Base-by-base conservation (phyloP, 2,113 vertebrate species). In the Dicerorhinus sumatrensis region DNA sequence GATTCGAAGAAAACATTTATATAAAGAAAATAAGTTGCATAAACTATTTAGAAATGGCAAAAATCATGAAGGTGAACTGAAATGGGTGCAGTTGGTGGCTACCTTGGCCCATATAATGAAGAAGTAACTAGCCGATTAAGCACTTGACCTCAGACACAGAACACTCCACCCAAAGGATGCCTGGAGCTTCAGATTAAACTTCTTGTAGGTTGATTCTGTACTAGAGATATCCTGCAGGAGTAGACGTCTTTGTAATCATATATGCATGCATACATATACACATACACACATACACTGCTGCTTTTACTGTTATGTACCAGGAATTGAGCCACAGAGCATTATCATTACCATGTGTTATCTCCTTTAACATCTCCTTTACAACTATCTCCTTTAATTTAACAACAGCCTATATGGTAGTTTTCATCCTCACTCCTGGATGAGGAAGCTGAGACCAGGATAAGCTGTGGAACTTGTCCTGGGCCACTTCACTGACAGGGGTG, bases 251-350 rank as follows among this genome's bases (percentile, higher is more conserved):
- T 80, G 83, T 51, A 70, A 42, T 62, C 0, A 10, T 18, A 54
- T 3, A 54, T 2, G 4, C 16, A 8, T 12, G 8, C 12, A 2
- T 14, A 13, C 56, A 67, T 5, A 10, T 73, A 20, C 7, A 5
- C 1, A 83, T 10, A 29, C 46, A 39, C 13, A 4, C 12, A 0
- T 11, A 8, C 27, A 31, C 21, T 1, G 58, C 60, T 29, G 60
- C 54, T 36, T 23, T 39, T 14, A 21, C n/a, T 21, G 31, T 42
- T 7, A 3, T 0, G 21, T 33, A 54, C 58, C 73, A 60, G 29
- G 31, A 63, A 10, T 29, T 1, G n/a, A 80, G 84, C 36, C 3
- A 17, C 33, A 2, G 10, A 42, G 70, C 8, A 48, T 8, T 56
- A 11, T 42, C 56, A 17, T 69, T 29, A n/a, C 25, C 6, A 3